Conservation (phyloP, 2,113 vertebrate genomes). For the Scortum barcoo region DNA sequence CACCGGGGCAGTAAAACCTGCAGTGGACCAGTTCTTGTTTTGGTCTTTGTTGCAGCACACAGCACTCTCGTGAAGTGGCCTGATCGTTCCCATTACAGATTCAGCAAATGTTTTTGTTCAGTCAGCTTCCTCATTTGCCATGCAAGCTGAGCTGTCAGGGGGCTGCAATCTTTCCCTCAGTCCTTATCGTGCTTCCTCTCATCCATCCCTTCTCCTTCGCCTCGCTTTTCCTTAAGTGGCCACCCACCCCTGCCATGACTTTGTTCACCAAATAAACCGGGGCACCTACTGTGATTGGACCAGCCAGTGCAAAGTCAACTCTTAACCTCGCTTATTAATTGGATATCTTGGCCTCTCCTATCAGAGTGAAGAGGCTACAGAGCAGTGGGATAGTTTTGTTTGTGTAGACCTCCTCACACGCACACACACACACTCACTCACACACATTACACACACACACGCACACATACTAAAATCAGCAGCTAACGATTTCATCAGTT, state of each 20-base stretch:
- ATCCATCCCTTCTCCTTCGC: constrained; percentile 53
- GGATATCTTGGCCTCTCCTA: constrained; percentile 65
- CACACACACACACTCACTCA: constrained; percentile 10
- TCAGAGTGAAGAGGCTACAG: constrained; percentile 38
- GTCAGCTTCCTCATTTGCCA: constrained; percentile 66
- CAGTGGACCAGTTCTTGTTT: constrained; percentile 26
- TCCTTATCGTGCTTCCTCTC: constrained; percentile 67
- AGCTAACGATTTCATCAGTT: constrained; percentile 35
- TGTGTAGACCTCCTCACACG: not conserved
- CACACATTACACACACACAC: not conserved
- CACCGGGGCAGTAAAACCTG: constrained; percentile 16
- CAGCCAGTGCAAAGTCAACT: constrained; percentile 67
- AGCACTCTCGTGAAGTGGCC: constrained; percentile 36
- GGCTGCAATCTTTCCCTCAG: constrained; percentile 60
- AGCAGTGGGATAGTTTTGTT: constrained; percentile 51
- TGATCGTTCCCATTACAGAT: constrained; percentile 60
- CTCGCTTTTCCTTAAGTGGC: constrained; percentile 59
- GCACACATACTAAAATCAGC: constrained; percentile 21
- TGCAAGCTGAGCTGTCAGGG: constrained; percentile 68
- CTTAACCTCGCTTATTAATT: constrained; percentile 73
- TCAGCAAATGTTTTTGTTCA: constrained; percentile 68
- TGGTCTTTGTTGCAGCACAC: constrained; percentile 27
- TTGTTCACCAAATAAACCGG: constrained; percentile 74
- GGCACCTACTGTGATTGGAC: constrained; percentile 64
- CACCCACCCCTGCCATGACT: constrained; percentile 60